Evolutionary conservation across 2,113 vertebrate species (phyloP), one percentile per base, ranked within the genome.

Genomic region (Sceloporus undulatus): DNA sequence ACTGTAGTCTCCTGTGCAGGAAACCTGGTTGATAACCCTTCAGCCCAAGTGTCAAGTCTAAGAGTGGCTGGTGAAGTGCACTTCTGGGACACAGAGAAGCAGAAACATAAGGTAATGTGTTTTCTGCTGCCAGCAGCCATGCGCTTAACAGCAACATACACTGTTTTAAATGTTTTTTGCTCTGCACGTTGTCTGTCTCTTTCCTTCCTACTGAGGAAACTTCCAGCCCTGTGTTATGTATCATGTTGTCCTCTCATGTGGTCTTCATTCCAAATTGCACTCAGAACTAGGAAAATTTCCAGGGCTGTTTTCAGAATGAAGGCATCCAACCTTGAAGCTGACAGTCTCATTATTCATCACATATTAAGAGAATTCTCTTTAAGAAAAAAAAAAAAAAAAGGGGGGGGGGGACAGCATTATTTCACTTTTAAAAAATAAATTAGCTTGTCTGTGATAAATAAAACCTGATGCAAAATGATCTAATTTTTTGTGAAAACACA

Each of bases 221-320:
- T 86, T 62, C 2, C 81, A 91, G 42, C 62, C 73, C 29, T 0
- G 65, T 0, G 65, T 11, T 0, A 78, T 89, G 87, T 85, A 90
- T 89, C 90, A 85, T 9, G 0, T 91, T n/a, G 65, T 81, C 16
- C 85, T 87, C 80, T 56, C 73, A 29, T 2, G 93, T 78, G 93
- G 2, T 88, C 86, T 85, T 90, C 29, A 16, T 85, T 0, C 38
- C 34, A 85, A 9, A 88, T 11, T 88, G 70, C 68, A 0, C 1
- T 18, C 19, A 88, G 82, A 4, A 85, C 11, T 81, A 0, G 79
- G 75, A 74, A 95, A 95, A 91, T 96, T 96, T 96, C 94, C 95
- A 94, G 93, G 94, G 89, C 92, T 8, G 70, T 94, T 96, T 96
- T 96, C 96, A 94, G 94, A 95, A 96, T 95, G 94, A 96, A 91